phyloP scores from a whole-genome alignment of 2,113 vertebrate genomes.

The Todiramphus chloris region DNA sequence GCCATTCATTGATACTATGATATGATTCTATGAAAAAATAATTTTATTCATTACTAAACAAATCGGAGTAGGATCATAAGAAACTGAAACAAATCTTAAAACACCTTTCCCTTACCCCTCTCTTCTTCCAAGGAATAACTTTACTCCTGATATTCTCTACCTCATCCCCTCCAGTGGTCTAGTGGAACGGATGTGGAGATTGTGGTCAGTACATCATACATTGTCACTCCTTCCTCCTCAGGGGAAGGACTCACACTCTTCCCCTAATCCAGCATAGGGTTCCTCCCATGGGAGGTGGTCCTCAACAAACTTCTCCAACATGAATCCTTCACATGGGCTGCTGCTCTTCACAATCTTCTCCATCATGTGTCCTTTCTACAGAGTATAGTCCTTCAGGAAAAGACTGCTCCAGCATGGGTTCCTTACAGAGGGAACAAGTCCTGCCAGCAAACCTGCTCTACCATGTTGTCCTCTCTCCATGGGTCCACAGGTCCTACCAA shows the following conservation, averaged over 20 bases:
- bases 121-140: background rate
- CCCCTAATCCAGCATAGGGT: background rate
- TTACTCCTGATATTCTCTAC: background rate
- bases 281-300: background rate
- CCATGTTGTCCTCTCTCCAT: background rate
- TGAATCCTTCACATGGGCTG: background rate
- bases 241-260: background rate
- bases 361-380: background rate
- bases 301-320: background rate
- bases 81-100: background rate
- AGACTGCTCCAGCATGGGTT: background rate
- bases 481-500: background rate
- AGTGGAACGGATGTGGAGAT: background rate
- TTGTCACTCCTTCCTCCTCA: background rate
- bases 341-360: background rate
- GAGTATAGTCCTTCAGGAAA: background rate
- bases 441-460: background rate
- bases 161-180: background rate
- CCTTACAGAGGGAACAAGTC: background rate
- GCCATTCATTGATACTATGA: no score
- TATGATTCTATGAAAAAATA: no score
- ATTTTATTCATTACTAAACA: background rate
- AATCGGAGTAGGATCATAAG: background rate
- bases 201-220: background rate
- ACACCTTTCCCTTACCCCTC: background rate